Evolutionary conservation across 2,113 vertebrate species (phyloP).

Genomic region (Ophiodon elongatus): DNA sequence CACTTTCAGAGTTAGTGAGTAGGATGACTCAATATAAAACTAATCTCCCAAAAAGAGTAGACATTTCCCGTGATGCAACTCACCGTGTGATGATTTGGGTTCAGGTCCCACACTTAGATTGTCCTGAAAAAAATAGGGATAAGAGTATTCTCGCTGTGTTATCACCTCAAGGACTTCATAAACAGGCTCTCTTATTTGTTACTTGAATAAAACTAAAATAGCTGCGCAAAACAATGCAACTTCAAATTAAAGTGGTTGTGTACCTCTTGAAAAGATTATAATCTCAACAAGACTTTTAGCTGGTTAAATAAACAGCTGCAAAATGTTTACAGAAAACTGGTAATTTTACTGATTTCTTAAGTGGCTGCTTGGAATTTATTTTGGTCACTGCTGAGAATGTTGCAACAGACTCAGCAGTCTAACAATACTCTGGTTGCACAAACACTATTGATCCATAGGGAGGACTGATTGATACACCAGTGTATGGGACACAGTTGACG

Average conservation of each 20-base stretch:
- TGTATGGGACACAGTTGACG: neutral
- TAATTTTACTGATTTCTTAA: neutral
- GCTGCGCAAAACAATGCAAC: neutral
- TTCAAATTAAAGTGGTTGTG: neutral
- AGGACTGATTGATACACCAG: neutral
- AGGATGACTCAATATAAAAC: neutral
- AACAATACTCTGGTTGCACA: conserved; percentile 1
- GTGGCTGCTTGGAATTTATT: neutral
- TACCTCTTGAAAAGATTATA: neutral
- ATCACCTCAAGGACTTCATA: neutral
- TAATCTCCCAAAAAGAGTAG: neutral
- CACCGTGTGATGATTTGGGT: conserved; percentile 79
- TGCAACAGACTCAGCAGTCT: neutral
- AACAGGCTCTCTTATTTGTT: neutral
- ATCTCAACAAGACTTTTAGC: neutral
- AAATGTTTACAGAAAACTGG: neutral
- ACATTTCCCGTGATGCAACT: conserved; percentile 26
- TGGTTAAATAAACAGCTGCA: neutral
- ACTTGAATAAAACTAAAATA: neutral
- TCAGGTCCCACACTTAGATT: conserved; percentile 78
- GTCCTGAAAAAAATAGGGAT: conserved; percentile 70
- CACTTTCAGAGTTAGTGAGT: neutral
- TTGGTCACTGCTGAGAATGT: neutral
- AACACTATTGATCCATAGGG: neutral
- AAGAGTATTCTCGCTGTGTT: neutral